phyloP scores from a whole-genome alignment of 2,888 invertebrate species.

The Neoscelio sp. region DNA sequence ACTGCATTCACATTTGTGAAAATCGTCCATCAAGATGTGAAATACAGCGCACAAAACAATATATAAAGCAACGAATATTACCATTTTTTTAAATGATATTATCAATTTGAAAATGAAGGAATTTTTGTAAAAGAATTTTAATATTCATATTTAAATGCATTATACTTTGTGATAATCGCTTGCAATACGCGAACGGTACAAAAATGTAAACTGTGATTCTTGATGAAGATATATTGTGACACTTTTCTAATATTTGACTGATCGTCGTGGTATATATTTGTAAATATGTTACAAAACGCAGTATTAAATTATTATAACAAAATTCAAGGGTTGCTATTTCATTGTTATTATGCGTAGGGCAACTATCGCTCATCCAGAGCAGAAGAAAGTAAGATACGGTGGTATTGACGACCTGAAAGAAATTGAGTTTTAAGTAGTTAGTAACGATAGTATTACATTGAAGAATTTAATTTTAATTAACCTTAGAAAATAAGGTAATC shows the following conservation, averaged over 20 bases:
- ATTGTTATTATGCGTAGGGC: no score
- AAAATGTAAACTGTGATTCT: no score
- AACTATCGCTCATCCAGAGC: no score
- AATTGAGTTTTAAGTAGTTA: no score
- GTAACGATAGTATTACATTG: neutral
- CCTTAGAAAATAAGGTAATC: slow-evolving; percentile 25
- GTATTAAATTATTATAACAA: neutral
- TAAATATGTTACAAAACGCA: neutral
- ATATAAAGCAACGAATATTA: slow-evolving; percentile 8
- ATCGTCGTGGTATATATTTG: neutral
- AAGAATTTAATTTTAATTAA: neutral
- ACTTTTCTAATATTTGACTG: no score
- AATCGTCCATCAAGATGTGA: slow-evolving; percentile 12
- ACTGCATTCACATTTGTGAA: slow-evolving; percentile 28
- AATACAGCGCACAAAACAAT: slow-evolving; percentile 34
- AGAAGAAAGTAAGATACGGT: neutral
- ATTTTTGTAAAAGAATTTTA: no score
- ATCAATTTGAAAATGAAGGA: no score
- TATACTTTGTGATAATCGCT: no score
- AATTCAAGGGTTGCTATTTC: neutral
- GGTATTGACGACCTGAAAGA: slow-evolving; percentile 12
- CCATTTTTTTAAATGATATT: no score
- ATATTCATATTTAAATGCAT: no score
- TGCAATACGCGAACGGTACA: no score
- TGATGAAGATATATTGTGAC: no score